Evolutionary conservation across 2,797 vertebrate genomes (phyloP), one percentile per base, ranked within the genome.

Genomic region (Kryptolebias ocellatus): DNA sequence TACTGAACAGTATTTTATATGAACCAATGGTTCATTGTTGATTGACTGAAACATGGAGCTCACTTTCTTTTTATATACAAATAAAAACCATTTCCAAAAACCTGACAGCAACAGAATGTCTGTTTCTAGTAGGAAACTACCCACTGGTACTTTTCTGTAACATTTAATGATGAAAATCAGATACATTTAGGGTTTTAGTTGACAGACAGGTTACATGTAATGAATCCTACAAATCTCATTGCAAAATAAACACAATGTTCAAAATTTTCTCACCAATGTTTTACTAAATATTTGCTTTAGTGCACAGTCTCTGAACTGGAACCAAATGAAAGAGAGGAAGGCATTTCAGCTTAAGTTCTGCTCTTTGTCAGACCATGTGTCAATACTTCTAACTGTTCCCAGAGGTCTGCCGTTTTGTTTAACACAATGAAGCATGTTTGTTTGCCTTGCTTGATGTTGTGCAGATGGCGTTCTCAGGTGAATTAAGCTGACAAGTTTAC

Each of bases 11-110:
- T 28, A 45, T n/a, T 20, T 31, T 18, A 14, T 31, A 49, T 64
- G 20, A 24, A 24, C 20, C 20, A 24, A 24, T 24, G 20, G 20
- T 24, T 24, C 20, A 24, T 24, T 24, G n/a, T 12, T 9, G 46
- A 44, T 0, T 11, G 7, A 45, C 58, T 14, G 39, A 24, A 58
- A 44, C 37, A 18, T 14, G 37, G 53, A 62, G 54, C 51, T 71
- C 4, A 27, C 11, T 31, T 67, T 62, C 44, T 18, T 45, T 61
- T 66, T 15, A 66, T 29, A 64, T 29, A 20, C 2, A 15, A 20
- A 6, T 1, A 16, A 45, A 46, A 42, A 42, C 14, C 3, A 11
- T 42, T 12, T 39, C 11, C 39, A 12, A 39, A 39, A 39, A 8
- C 37, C 11, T 9, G 34, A n/a, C 6, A 2, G 1, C 29, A 54